Base-by-base conservation (phyloP, 1,140 invertebrate species). In the Zaprionus lachaisei region DNA sequence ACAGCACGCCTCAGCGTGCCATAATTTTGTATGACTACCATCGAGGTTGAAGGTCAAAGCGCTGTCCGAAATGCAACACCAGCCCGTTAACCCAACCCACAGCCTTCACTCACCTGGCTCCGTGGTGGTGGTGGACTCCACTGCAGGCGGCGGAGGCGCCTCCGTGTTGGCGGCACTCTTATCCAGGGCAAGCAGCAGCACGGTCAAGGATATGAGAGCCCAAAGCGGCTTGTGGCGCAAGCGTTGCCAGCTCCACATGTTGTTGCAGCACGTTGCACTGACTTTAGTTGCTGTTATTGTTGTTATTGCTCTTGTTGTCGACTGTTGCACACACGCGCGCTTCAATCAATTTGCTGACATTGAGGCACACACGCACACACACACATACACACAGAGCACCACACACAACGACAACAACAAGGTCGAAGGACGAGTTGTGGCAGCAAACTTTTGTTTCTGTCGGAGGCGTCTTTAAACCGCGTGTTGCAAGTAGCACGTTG, bases 161-260 rank as follows among this genome's bases (percentile, higher is more conserved):
- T 92, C 86, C 44, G 86, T 85, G 65, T 82, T 92, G 71, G 84
- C 83, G 65, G 83, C 79, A 54, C 91, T 91, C 65, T 89, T 91
- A 72, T 92, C 91, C 77, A 92, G 72, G 71, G 83, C 80, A 58
- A 91, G 73, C 70, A 89, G 74, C 67, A 91, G 83, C 61, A 92
- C 72, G 72, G 84, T 83, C 77, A 92, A 77, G 83, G 84, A 80
- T 80, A 92, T 80, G 44, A 92, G 66, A 4, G 86, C 79, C 79
- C 86, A 92, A 31, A 92, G 84, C 51, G 91, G 91, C 72, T 89
- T 92, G 70, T 92, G 91, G 41, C 91, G 83, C 81, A 92, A 69
- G 67, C 80, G 83, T 65, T 87, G 85, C 80, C 85, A 83, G 64
- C 73, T 73, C 81, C 84, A 76, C 75, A 84, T 79, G 64, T 63